A percentile compares a stretch with the other conserved stretches of the same genome.
phyloP scores from a whole-genome alignment of 2,113 vertebrate genomes.

The Hymenochirus boettgeri region DNA sequence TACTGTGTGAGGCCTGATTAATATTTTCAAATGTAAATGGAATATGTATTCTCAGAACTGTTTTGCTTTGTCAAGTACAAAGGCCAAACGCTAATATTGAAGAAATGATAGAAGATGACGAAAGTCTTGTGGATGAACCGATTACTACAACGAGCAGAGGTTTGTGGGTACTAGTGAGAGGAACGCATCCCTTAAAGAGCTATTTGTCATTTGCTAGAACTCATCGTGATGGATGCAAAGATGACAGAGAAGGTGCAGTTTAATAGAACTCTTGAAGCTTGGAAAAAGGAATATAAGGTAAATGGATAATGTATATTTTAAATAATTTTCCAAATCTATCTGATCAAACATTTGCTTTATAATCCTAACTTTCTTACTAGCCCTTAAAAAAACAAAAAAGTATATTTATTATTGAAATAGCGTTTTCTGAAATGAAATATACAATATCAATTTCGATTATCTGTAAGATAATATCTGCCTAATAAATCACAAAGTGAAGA shows the following conservation, averaged over 20 bases:
- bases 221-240: constrained; percentile 73
- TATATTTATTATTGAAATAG: no score
- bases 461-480: no score
- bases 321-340: no score
- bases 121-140: constrained; percentile 88
- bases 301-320: no score
- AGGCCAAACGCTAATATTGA: constrained; percentile 96
- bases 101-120: constrained; percentile 97
- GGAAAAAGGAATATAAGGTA: constrained; percentile 99
- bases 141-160: constrained; percentile 89
- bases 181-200: constrained; percentile 84
- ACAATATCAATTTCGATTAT: no score
- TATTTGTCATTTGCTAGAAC: constrained; percentile 84
- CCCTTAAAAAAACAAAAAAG: no score
- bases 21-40: no score
- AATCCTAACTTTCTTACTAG: no score
- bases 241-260: constrained; percentile 81
- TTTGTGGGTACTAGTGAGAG: constrained; percentile 90
- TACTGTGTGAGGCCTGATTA: no score
- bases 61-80: constrained; percentile 72
- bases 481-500: no score
- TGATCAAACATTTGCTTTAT: no score
- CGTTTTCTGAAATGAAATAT: no score
- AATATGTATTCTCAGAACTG: background rate
- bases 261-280: constrained; percentile 93